Conservation (phyloP, 2,797 vertebrate genomes). For the Manis crassicaudata region DNA sequence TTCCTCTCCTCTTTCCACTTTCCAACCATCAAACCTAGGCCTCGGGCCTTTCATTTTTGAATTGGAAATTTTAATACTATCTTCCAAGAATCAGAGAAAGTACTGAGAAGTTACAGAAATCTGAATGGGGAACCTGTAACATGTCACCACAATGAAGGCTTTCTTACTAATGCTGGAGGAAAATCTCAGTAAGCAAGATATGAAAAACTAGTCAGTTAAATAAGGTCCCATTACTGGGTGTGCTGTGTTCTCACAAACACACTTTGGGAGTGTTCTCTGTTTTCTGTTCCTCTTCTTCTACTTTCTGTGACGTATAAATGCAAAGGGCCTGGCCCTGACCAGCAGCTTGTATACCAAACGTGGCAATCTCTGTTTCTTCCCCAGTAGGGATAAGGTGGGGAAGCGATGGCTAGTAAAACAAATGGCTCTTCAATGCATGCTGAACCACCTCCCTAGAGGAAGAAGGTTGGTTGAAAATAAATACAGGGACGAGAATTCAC, state of each 20-base stretch:
- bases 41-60: slow-evolving; percentile 5
- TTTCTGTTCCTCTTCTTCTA: neutral
- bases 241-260: neutral
- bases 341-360: neutral
- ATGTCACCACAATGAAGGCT: neutral
- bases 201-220: neutral
- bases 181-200: neutral
- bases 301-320: slow-evolving; percentile 15
- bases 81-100: neutral
- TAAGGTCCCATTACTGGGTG: neutral
- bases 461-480: neutral
- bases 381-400: neutral
- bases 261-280: neutral
- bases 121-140: neutral
- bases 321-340: neutral
- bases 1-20: neutral
- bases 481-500: neutral
- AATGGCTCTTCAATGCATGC: neutral
- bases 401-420: neutral
- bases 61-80: neutral
- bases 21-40: neutral
- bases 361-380: slow-evolving; percentile 26
- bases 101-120: neutral
- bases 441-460: neutral
- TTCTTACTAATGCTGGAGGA: neutral